Evolutionary conservation across 2,113 vertebrate genomes (phyloP), one percentile per base, ranked within the genome.

Genomic region (Percina caprodes): DNA sequence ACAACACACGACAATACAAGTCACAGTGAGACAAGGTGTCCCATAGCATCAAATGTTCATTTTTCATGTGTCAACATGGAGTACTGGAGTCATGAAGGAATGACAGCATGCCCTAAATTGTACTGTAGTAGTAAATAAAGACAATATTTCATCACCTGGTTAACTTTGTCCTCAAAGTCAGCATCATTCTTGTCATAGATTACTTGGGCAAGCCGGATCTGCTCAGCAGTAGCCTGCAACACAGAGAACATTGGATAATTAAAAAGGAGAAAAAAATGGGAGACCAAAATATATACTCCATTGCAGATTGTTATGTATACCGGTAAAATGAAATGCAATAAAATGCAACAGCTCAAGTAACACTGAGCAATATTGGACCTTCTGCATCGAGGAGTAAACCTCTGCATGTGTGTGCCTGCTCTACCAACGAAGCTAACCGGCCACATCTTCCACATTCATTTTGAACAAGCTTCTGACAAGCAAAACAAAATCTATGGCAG

Each of bases 151-250:
- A 94, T 94, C 88, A 99, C 98, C 95, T 99, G 98, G 93, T 99
- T 99, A 85, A 99, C 98, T 93, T 99, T 99, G 93, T 97, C 97
- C 91, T 99, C 98, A 93, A 99, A 99, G 95, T 99, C 98, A 91
- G 97, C 96, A 67, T 99, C 97, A 19, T 98, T 99, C 94, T 99
- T 98, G 95, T 99, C 98, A 49, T 97, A 99, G 92, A 99, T 99
- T 97, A 99, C 97, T 96, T 99, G 98, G 92, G 98, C 98, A 88
- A 99, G 97, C 90, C 98, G 94, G 90, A 99, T 99, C 93, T 99
- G 98, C 94, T 99, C 97, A 0, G 97, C 98, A 89, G 97, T 99
- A 82, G 97, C 97, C 97, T 99, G 79, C 4, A 79, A 79, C 74
- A 60, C 3, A 66, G 21, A 70, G 5, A 56, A 5, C 52, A 24